Base-by-base conservation (phyloP, 2,888 invertebrate genomes). In the Agrotis ipsilon region DNA sequence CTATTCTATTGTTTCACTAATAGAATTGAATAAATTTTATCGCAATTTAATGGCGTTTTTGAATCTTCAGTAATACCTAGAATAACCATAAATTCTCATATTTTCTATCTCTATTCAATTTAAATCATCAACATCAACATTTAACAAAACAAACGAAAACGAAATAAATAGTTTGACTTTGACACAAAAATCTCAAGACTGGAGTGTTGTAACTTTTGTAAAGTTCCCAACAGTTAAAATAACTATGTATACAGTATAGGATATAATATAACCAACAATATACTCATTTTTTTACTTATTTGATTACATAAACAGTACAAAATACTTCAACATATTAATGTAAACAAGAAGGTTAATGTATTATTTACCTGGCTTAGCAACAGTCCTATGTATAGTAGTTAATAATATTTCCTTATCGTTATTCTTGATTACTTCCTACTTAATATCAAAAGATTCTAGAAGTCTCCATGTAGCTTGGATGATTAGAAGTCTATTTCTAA, bases 91-190 rank as follows among this genome's bases (percentile, higher is more conserved):
- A 27, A 32, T 32, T 5, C 32, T 39, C 39, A 39, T 39, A 39
- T 39, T 11, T 9, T 39, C 11, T 39, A 11, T 39, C 11, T 39
- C 39, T 2, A 39, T 1, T 39, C 14, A 46, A 67, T 43, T 18
- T 16, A 39, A 27, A 51, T 18, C 19, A 58, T 43, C 27, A 27
- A 21, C 32, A 32, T 32, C 32, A 43, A 72, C 49, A 11, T 27
- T 68, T 18, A 24, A 24, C 18, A 57, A 39, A 24, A 72, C 16
- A 18, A 4, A 19, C 6, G 18, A 21, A n/a, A n/a, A n/a, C n/a
- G 24, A 58, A 19, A 49, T 77, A 72, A 68, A 71, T 55, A 4
- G 3, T 54, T 48, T 76, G 71, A 54, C 71, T 76, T 71, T 77
- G 77, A 77, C 71, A 55, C n/a, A 48, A 48, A 68, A 69, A 55